A percentile compares a stretch with the other conserved stretches of the same genome.
These are phyloP conservation scores for Apolygus lucorum DNA, from an alignment of 1,140 invertebrate genomes.

Conservation along the genomic window DNA sequence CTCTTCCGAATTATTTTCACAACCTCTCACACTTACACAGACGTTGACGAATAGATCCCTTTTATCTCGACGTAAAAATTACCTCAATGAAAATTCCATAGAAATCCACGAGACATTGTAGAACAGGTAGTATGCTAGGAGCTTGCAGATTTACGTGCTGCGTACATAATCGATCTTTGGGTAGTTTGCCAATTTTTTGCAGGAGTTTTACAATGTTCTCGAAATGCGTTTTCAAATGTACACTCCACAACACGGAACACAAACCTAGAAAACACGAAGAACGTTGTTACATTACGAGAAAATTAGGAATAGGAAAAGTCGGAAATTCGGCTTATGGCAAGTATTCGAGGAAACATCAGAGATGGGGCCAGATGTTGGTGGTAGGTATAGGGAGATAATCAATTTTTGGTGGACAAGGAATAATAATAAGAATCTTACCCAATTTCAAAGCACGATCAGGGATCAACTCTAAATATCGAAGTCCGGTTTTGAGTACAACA, in stretches of 20 bases:
- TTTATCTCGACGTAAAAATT: slow-evolving; percentile 24
- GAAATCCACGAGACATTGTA: slow-evolving; percentile 58
- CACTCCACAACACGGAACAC: slow-evolving; percentile 77
- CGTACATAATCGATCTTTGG: slow-evolving; percentile 69
- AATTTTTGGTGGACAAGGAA: too few relatives aligned
- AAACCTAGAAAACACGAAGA: too few relatives aligned
- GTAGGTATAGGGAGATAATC: too few relatives aligned
- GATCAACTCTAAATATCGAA: slow-evolving; percentile 53
- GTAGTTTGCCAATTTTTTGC: slow-evolving; percentile 79
- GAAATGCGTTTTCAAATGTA: slow-evolving; percentile 66
- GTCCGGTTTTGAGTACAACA: slow-evolving; percentile 51
- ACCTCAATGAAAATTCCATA: slow-evolving; percentile 67
- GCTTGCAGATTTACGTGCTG: slow-evolving; percentile 68
- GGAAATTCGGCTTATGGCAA: too few relatives aligned
- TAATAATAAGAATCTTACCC: background rate
- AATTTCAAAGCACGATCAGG: slow-evolving; percentile 43
- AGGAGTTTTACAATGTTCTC: slow-evolving; percentile 65
- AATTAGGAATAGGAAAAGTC: too few relatives aligned
- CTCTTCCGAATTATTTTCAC: too few relatives aligned
- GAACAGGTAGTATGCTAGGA: slow-evolving; percentile 54
- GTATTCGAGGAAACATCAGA: too few relatives aligned
- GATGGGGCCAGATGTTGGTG: too few relatives aligned
- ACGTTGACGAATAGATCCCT: too few relatives aligned
- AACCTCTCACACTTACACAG: too few relatives aligned
- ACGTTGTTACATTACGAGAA: too few relatives aligned